Conservation (phyloP, 2,113 vertebrate species). For the Vimba vimba region DNA sequence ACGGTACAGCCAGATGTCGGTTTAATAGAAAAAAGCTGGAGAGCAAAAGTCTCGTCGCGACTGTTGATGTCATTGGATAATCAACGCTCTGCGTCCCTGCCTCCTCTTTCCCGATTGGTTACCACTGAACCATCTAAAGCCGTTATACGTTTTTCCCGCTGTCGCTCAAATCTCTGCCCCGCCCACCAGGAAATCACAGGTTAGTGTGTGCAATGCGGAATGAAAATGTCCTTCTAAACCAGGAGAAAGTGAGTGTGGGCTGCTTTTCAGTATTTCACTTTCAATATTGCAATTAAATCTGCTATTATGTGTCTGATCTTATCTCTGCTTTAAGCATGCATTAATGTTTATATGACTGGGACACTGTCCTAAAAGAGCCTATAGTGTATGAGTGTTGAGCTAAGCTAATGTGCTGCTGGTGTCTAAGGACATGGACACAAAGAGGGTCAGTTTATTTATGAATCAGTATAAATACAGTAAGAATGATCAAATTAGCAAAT, state of each 20-base stretch:
- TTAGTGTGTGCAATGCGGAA: conserved; percentile 63
- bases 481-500: not conserved
- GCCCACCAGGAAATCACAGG: conserved; percentile 43
- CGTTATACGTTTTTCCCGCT: conserved; percentile 54
- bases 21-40: not conserved
- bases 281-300: not conserved
- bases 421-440: conserved; percentile 8
- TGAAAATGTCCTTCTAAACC: conserved; percentile 72
- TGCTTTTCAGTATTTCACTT: not conserved
- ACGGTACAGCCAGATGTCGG: not conserved
- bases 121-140: not conserved
- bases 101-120: conserved; percentile 57
- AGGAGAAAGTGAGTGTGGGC: conserved; percentile 50
- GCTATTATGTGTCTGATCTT: not conserved
- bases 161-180: conserved; percentile 43
- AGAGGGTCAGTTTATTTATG: not conserved
- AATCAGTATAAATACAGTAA: not conserved
- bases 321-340: not conserved
- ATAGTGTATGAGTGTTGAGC: not conserved
- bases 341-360: not conserved
- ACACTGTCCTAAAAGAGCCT: not conserved
- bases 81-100: not conserved
- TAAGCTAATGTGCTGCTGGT: conserved; percentile 37
- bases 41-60: not conserved
- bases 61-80: conserved; percentile 58